Percentiles rank a stretch among this genome's conserved stretches.
These are phyloP conservation scores for Xylocopa sonorina DNA, from an alignment of 1,140 invertebrate genomes.

Conservation along the genomic window DNA sequence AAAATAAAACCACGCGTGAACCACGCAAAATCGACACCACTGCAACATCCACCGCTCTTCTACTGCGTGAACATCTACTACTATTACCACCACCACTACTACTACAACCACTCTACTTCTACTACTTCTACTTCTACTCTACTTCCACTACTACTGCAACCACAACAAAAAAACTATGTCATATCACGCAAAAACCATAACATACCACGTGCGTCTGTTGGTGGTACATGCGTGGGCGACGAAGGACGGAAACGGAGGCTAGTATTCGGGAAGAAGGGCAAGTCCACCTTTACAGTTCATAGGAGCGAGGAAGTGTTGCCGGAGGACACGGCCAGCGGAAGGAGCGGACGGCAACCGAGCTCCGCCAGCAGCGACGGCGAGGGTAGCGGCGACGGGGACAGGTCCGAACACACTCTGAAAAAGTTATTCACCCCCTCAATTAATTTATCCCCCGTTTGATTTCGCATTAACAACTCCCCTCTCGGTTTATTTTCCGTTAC, in stretches of 20 bases:
- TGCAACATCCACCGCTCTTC: conserved; percentile 4
- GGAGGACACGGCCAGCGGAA: conserved; percentile 88
- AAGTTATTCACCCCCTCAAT: conserved; percentile 41
- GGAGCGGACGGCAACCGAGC: conserved; percentile 90
- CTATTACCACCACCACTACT: neutral
- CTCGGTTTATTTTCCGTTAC: conserved; percentile 25
- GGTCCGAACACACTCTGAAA: conserved; percentile 82
- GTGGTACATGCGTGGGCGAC: conserved; percentile 81
- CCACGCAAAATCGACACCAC: neutral
- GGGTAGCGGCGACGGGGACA: conserved; percentile 91
- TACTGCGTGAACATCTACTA: conserved; percentile 6
- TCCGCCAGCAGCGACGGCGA: conserved; percentile 96
- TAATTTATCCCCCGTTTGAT: conserved; percentile 42
- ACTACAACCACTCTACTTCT: conserved; percentile 43
- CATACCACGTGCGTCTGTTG: conserved; percentile 80
- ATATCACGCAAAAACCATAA: conserved; percentile 76
- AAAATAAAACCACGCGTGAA: too few relatives aligned
- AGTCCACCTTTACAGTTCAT: conserved; percentile 97
- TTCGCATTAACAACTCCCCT: neutral
- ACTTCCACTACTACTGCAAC: conserved; percentile 49
- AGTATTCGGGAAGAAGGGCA: conserved; percentile 96
- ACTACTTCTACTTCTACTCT: conserved; percentile 26
- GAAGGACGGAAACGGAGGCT: conserved; percentile 96
- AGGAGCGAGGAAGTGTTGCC: conserved; percentile 97
- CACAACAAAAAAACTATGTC: conserved; percentile 55